These are phyloP conservation scores for Oscarella lobularis DNA, from an alignment of 37 sponge, comb jelly and placozoan genomes.

Conservation along the genomic window DNA sequence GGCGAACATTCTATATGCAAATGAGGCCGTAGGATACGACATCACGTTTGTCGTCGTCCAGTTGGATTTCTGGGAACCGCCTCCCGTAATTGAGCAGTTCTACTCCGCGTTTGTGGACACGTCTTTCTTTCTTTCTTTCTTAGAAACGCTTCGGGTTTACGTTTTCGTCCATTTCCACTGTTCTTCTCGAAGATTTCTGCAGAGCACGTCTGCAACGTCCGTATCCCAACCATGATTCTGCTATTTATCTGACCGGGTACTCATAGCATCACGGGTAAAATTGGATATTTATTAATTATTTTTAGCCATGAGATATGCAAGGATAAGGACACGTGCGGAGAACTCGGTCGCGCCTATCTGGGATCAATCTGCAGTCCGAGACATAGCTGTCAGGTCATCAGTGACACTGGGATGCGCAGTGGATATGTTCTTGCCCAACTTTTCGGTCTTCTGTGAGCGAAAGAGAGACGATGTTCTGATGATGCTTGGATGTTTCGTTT, in stretches of 20 bases:
- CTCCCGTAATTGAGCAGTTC: background rate
- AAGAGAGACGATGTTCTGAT: no score
- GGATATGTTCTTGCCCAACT: background rate
- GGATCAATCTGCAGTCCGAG: background rate
- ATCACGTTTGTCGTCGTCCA: background rate
- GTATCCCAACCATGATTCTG: background rate
- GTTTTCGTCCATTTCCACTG: no score
- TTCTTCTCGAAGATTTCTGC: no score
- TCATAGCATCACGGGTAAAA: no score
- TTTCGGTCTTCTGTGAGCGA: background rate
- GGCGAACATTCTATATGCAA: no score
- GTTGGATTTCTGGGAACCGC: background rate
- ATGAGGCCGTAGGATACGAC: background rate
- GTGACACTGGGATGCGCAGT: background rate
- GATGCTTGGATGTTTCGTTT: background rate
- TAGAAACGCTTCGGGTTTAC: no score
- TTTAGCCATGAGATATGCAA: no score
- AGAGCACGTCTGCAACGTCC: background rate
- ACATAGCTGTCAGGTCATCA: background rate
- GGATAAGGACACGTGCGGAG: no score
- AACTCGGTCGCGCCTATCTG: slow-evolving; percentile 2
- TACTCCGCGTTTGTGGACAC: no score
- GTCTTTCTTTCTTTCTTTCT: no score
- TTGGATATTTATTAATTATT: no score
- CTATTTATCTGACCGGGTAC: background rate